Evolutionary conservation across 2,113 vertebrate species (phyloP), one percentile per base, ranked within the genome.

Genomic region (Psammodynastes pulverulentus): DNA sequence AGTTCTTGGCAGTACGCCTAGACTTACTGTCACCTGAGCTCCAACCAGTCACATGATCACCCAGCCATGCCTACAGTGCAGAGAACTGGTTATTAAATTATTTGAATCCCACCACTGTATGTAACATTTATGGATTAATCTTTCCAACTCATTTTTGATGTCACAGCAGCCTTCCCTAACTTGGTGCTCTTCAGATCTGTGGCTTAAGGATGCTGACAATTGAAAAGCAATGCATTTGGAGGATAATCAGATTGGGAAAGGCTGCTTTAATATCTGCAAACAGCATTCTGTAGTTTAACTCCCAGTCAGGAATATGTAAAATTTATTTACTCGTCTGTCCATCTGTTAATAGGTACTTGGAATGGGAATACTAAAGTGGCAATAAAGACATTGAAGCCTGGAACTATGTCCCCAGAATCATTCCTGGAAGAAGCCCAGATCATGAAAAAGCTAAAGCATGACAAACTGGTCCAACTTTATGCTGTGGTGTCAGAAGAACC

Each of bases 301-400:
- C 49, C 13, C 26, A n/a, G 12, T 8, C 34, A 45, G 92, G 88
- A 19, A 10, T 92, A 26, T 94, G 94, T 93, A 46, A 58, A 89
- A 67, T 97, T 93, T 94, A 7, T 95, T 85, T 96, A 21, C 97
- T 95, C 92, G 45, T 88, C 45, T 48, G 3, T 89, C 96, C 94
- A 45, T 43, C 13, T 95, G 87, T 94, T 96, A 95, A 24, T 95
- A 98, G 99, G 99, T 95, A 99, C 98, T 0, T 99, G 99, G 99
- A 99, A 99, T 4, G 99, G 99, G 94, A 99, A 99, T 97, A 99
- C 99, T n/a, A 99, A 99, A 97, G 99, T 99, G 96, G 99, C 99
- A 62, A 99, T 99, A 97, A 99, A 99, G 97, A 99, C 99, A 17
- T 97, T 99, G 96, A 99, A 99, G 95, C 98, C 99, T 7, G 99